These are phyloP conservation scores for Ochlodes sylvanus DNA, from an alignment of 2,888 invertebrate genomes.

Conservation along the genomic window DNA sequence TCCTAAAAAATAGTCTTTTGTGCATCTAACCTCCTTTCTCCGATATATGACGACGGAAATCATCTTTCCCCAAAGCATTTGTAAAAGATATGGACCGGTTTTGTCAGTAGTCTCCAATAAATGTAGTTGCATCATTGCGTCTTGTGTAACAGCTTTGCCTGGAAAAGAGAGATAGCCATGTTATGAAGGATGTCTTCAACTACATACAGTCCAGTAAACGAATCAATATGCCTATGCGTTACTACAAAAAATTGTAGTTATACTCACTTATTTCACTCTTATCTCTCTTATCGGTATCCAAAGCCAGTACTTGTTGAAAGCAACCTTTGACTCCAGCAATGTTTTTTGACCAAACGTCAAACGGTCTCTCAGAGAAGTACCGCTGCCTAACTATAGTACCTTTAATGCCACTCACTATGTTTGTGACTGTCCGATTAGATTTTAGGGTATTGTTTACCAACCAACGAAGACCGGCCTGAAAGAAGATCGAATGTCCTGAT, in stretches of 20 bases:
- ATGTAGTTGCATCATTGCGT: conserved; percentile 72
- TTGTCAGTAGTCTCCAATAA: conserved; percentile 54
- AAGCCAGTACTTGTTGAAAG: conserved; percentile 68
- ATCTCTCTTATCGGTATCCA: conserved; percentile 63
- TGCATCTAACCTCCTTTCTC: conserved; percentile 53
- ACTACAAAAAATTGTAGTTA: too few species aligned
- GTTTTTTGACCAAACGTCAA: conserved; percentile 74
- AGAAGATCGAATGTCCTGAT: not conserved
- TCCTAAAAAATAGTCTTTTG: not conserved
- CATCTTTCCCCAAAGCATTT: conserved; percentile 72
- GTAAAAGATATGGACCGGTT: conserved; percentile 61
- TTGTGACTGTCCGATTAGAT: conserved; percentile 44
- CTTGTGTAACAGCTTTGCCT: conserved; percentile 64
- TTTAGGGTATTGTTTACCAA: conserved; percentile 62
- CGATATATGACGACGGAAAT: conserved; percentile 69
- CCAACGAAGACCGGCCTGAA: conserved; percentile 71
- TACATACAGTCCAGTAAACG: not conserved
- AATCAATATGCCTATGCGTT: too few species aligned
- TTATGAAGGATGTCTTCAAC: not conserved
- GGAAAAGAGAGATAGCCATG: conserved; percentile 38
- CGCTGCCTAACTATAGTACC: conserved; percentile 66
- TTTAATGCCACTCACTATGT: conserved; percentile 47
- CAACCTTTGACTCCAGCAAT: conserved; percentile 64
- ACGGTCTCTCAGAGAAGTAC: conserved; percentile 65
- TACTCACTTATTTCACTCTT: conserved; percentile 66